Conservation (phyloP, 2,797 vertebrate genomes). For the Melanotaenia trifasciata region DNA sequence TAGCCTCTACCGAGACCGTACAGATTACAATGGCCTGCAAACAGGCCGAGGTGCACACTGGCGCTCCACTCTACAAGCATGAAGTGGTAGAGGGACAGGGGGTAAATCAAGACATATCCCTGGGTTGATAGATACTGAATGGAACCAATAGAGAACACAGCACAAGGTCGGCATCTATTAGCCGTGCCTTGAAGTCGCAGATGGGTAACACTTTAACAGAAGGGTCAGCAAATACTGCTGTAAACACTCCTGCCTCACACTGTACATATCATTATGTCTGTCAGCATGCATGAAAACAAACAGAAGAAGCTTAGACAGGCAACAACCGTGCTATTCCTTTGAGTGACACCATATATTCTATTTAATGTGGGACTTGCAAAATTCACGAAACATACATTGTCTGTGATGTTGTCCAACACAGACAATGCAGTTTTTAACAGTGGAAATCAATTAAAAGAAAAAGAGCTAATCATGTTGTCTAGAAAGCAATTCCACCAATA, state of each 20-base stretch:
- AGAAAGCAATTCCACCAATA: background rate
- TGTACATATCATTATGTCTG: conserved; percentile 29
- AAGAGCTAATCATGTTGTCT: background rate
- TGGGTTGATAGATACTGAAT: conserved; percentile 75
- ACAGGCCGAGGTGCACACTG: conserved; percentile 42
- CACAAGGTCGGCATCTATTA: conserved; percentile 78
- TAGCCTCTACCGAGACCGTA: conserved; percentile 57
- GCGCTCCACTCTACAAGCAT: conserved; percentile 47
- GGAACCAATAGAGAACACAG: conserved; percentile 73
- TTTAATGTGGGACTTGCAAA: background rate
- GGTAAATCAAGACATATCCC: conserved; percentile 79
- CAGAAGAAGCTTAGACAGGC: background rate
- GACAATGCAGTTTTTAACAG: background rate
- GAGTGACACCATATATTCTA: background rate
- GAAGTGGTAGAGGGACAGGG: conserved; percentile 50
- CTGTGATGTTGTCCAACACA: background rate
- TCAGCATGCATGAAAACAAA: background rate
- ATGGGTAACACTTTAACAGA: conserved; percentile 61
- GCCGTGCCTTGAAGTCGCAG: conserved; percentile 66
- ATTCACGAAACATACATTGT: background rate
- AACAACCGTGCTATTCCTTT: background rate
- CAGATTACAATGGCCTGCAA: conserved; percentile 57
- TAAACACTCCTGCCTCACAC: conserved; percentile 39
- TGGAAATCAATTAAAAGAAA: background rate
- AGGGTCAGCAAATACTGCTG: conserved; percentile 41